Evolutionary conservation across 2,888 invertebrate genomes (phyloP).

Genomic region (Athripsodes cinereus): DNA sequence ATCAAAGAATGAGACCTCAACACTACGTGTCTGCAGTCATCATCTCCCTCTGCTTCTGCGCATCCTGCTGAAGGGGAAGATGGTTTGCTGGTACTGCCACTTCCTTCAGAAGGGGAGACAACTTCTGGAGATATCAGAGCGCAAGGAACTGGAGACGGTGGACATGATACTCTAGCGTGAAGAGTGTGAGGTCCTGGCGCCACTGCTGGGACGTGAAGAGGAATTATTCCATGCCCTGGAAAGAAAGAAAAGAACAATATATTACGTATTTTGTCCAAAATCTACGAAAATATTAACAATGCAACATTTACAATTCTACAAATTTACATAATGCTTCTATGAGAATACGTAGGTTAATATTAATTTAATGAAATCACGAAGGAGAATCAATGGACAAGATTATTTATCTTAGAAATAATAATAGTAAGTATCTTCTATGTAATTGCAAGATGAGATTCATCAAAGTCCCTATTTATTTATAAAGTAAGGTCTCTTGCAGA

Average conservation of each 20-base stretch:
- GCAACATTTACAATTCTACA: too few relatives aligned
- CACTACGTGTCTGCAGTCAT: conserved; percentile 23
- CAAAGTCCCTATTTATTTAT: too few relatives aligned
- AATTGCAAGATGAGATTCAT: too few relatives aligned
- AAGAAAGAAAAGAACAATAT: conserved; percentile 7
- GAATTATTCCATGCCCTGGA: conserved; percentile 58
- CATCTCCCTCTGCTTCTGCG: conserved; percentile 38
- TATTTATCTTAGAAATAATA: too few relatives aligned
- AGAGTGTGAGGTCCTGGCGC: conserved; percentile 55
- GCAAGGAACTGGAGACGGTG: conserved; percentile 7
- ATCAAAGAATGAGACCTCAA: conserved; percentile 56
- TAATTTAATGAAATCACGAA: too few relatives aligned
- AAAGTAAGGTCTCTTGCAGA: too few relatives aligned
- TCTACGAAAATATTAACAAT: neutral
- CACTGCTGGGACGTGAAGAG: conserved; percentile 50
- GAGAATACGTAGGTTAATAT: too few relatives aligned
- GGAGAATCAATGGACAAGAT: too few relatives aligned
- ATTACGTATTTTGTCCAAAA: neutral
- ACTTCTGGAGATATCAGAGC: neutral
- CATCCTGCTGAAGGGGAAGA: conserved; percentile 44
- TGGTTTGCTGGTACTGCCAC: conserved; percentile 14
- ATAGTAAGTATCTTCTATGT: too few relatives aligned
- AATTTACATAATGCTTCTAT: too few relatives aligned
- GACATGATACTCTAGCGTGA: conserved; percentile 47
- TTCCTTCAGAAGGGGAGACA: conserved; percentile 15